Conservation (phyloP, 2,113 vertebrate species). For the Junco hyemalis region DNA sequence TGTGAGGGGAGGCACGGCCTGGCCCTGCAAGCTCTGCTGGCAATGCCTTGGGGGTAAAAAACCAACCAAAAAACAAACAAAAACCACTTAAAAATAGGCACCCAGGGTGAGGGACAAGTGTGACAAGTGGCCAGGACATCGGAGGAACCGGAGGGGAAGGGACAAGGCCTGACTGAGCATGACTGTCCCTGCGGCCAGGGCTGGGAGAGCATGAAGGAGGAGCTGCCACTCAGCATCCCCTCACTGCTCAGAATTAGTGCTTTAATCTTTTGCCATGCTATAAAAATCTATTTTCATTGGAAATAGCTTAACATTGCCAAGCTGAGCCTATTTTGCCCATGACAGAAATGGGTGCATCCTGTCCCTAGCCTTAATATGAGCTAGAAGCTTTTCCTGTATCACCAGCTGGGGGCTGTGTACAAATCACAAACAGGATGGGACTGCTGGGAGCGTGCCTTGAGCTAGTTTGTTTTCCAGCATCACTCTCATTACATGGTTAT, state of each 20-base stretch:
- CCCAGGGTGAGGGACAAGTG: not conserved
- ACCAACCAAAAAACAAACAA: no score
- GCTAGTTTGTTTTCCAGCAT: no score
- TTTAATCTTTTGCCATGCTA: not conserved
- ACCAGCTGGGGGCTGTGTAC: no score
- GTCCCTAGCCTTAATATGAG: not conserved
- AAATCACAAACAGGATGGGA: no score
- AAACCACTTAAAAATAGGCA: not conserved
- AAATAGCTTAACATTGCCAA: not conserved
- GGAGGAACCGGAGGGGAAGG: not conserved
- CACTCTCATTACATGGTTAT: no score
- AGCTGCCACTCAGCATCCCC: accelerated
- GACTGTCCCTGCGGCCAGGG: no score
- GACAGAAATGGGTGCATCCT: not conserved
- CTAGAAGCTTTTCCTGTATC: not conserved
- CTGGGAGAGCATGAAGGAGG: not conserved
- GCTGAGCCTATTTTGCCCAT: not conserved
- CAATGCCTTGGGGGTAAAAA: accelerated
- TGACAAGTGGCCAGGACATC: accelerated
- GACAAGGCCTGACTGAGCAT: no score
- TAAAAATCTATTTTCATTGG: not conserved
- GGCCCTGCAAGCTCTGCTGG: accelerated
- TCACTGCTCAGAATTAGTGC: accelerated
- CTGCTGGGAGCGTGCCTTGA: no score
- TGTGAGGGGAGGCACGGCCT: not conserved